These are phyloP conservation scores for Asbolus verrucosus DNA, from an alignment of 1,140 invertebrate species.

Conservation along the genomic window DNA sequence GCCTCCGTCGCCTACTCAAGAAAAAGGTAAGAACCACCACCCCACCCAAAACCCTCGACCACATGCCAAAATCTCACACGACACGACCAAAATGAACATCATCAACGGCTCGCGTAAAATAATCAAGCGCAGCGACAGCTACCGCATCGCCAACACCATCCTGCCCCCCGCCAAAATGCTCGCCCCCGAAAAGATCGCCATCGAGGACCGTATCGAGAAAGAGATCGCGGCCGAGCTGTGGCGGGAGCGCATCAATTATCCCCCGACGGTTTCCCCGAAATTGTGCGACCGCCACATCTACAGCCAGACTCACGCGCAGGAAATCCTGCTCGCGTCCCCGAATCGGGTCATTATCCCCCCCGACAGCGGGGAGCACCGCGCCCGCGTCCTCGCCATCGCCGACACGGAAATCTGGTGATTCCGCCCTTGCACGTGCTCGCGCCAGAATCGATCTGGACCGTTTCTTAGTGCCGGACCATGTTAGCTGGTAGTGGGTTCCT, in stretches of 20 bases:
- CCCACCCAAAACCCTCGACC: not conserved
- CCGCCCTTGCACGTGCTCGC: slow-evolving; percentile 21
- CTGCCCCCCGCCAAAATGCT: slow-evolving; percentile 65
- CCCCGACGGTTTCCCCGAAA: slow-evolving; percentile 67
- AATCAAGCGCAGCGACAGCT: slow-evolving; percentile 87
- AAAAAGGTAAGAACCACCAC: slow-evolving; percentile 69
- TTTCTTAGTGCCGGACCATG: slow-evolving; percentile 52
- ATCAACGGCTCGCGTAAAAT: slow-evolving; percentile 55
- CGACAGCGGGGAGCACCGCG: slow-evolving; percentile 68
- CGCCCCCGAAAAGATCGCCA: slow-evolving; percentile 60
- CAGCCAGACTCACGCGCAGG: slow-evolving; percentile 65
- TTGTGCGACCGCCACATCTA: slow-evolving; percentile 56
- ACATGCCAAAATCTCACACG: slow-evolving; percentile 35
- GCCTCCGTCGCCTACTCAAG: slow-evolving; percentile 71
- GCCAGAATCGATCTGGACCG: slow-evolving; percentile 57
- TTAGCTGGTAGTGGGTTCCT: slow-evolving; percentile 56
- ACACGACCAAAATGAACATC: slow-evolving; percentile 29
- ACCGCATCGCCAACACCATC: slow-evolving; percentile 83
- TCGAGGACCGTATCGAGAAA: slow-evolving; percentile 69
- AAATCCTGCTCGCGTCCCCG: slow-evolving; percentile 64
- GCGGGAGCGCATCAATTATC: slow-evolving; percentile 77
- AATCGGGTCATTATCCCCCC: slow-evolving; percentile 69
- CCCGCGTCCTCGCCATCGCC: slow-evolving; percentile 70
- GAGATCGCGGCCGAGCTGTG: slow-evolving; percentile 74
- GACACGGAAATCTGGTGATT: slow-evolving; percentile 82